Percentiles rank a stretch among this genome's conserved stretches.
Evolutionary conservation across 2,888 invertebrate genomes (phyloP).

Genomic region (Buathra laborator): DNA sequence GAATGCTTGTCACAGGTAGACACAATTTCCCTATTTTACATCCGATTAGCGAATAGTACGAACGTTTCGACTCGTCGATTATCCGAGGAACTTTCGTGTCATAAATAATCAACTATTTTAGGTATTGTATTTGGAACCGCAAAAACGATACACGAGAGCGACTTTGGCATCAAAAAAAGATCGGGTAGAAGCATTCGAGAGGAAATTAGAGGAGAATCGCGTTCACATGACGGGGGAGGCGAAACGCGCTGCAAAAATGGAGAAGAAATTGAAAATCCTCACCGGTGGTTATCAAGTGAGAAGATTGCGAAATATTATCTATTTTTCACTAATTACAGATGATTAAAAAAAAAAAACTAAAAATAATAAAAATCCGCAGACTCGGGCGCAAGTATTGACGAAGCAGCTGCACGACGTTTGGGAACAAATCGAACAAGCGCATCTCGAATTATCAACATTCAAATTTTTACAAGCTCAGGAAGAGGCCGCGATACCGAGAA

Average conservation of each 20-base stretch:
- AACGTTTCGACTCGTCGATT: too few relatives aligned
- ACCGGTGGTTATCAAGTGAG: constrained; percentile 95
- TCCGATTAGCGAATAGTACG: too few relatives aligned
- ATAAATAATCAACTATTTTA: constrained; percentile 78
- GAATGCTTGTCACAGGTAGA: constrained; percentile 96
- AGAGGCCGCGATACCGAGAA: constrained; percentile 94
- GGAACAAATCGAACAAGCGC: constrained; percentile 96
- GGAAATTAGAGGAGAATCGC: constrained; percentile 96
- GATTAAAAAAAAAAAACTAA: constrained; percentile 1
- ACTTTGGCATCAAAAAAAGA: constrained; percentile 98
- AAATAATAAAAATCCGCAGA: constrained; percentile 85
- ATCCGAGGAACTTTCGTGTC: too few relatives aligned
- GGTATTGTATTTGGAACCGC: constrained; percentile 95
- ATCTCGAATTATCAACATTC: constrained; percentile 96
- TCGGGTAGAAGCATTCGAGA: constrained; percentile 96
- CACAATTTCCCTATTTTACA: too few relatives aligned
- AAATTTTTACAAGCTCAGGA: constrained; percentile 96
- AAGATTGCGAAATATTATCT: not conserved
- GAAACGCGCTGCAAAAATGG: constrained; percentile 98
- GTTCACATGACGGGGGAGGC: constrained; percentile 99
- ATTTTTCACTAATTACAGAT: not conserved
- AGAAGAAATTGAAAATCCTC: constrained; percentile 98
- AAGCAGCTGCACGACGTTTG: constrained; percentile 95
- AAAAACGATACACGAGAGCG: constrained; percentile 96
- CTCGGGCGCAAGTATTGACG: constrained; percentile 92